Conservation (phyloP, 2,888 invertebrate species). For the Campoplex nolae region DNA sequence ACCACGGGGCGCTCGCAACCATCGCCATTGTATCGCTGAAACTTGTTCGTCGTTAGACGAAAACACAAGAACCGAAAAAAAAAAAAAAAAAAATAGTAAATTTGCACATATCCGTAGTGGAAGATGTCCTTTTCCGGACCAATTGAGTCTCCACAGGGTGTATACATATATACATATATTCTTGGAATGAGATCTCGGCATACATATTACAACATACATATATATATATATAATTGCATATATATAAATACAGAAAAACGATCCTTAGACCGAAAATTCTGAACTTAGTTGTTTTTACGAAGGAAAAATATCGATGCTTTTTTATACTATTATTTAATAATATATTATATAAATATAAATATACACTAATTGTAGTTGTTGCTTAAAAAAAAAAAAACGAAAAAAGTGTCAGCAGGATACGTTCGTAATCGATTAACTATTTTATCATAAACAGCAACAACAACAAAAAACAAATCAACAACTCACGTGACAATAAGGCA, state of each 20-base stretch:
- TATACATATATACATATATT: slow-evolving; percentile 42
- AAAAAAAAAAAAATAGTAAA: slow-evolving; percentile 5
- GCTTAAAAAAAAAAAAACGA: slow-evolving; percentile 42
- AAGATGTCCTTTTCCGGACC: slow-evolving; percentile 68
- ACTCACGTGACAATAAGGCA: slow-evolving; percentile 79
- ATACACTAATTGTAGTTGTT: slow-evolving; percentile 57
- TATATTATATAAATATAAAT: slow-evolving; percentile 51
- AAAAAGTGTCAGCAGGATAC: slow-evolving; percentile 43
- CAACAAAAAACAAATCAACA: slow-evolving; percentile 52
- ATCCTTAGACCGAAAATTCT: background rate
- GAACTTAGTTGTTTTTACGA: slow-evolving; percentile 52
- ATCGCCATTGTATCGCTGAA: background rate
- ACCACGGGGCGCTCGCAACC: background rate
- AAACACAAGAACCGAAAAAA: background rate
- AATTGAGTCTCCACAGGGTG: slow-evolving; percentile 69
- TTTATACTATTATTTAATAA: slow-evolving; percentile 61
- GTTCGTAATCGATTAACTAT: slow-evolving; percentile 43
- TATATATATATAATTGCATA: background rate
- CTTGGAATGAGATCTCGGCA: slow-evolving; percentile 64
- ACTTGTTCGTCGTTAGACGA: slow-evolving; percentile 8
- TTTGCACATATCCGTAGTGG: slow-evolving; percentile 74
- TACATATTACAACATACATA: background rate
- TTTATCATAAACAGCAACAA: slow-evolving; percentile 56
- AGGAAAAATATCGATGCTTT: slow-evolving; percentile 33
- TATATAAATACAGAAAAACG: slow-evolving; percentile 26